These are phyloP conservation scores for Incurvaria masculella DNA, from an alignment of 2,888 invertebrate genomes.

Conservation along the genomic window DNA sequence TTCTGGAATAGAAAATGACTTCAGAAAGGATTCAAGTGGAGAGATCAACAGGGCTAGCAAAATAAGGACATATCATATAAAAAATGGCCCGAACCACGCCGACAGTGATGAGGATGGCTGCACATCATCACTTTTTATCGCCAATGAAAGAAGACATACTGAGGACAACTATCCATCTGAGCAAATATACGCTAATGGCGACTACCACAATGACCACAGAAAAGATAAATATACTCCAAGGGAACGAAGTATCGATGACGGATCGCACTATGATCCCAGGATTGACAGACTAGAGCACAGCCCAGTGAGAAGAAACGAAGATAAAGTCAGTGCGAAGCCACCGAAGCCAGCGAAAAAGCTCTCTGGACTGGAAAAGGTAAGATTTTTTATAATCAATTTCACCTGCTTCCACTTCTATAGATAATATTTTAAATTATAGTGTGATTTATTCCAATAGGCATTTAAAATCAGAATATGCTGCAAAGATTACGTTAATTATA, in stretches of 20 bases:
- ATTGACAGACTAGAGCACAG: conserved; percentile 58
- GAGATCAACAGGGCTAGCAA: conserved; percentile 35
- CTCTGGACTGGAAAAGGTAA: conserved; percentile 70
- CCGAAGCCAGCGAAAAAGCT: conserved; percentile 64
- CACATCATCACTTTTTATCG: conserved; percentile 66
- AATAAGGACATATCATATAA: background rate
- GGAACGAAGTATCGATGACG: conserved; percentile 62
- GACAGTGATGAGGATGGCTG: conserved; percentile 71
- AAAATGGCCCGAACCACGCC: conserved; percentile 31
- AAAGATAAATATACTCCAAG: conserved; percentile 35
- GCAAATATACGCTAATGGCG: conserved; percentile 45
- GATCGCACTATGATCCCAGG: conserved; percentile 63
- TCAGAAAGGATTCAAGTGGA: conserved; percentile 66
- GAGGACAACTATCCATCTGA: conserved; percentile 58
- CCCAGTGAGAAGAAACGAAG: conserved; percentile 42
- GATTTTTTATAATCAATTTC: conserved; percentile 8
- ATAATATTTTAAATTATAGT: conserved; percentile 1
- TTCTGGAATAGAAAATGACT: conserved; percentile 80
- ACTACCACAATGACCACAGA: conserved; percentile 39
- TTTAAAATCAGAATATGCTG: too few relatives aligned
- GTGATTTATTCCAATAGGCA: too few relatives aligned
- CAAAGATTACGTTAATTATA: too few relatives aligned
- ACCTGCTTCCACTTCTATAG: conserved; percentile 2
- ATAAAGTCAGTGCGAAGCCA: conserved; percentile 53
- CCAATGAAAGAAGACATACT: conserved; percentile 70